These are phyloP conservation scores for Hypotaenidia philippensis DNA, from an alignment of 2,797 vertebrate genomes.

Conservation along the genomic window DNA sequence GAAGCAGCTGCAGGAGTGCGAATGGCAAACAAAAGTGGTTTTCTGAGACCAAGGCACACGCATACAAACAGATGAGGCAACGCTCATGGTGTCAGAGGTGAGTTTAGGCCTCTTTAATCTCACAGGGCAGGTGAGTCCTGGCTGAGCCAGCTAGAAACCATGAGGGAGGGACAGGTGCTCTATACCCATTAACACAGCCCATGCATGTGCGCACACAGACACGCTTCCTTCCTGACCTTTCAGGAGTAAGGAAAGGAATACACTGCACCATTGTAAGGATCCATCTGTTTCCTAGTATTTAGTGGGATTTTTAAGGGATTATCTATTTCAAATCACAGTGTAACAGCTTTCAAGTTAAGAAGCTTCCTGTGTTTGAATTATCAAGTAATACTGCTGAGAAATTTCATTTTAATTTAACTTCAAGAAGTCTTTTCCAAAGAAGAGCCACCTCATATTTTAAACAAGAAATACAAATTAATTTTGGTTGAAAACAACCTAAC, in stretches of 20 bases:
- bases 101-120: background rate
- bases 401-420: background rate
- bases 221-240: background rate
- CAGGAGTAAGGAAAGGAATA: background rate
- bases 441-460: background rate
- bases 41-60: fast-evolving
- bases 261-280: background rate
- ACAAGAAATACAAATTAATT: background rate
- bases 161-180: background rate
- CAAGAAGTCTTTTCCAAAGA: background rate
- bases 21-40: background rate
- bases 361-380: background rate
- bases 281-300: slow-evolving; percentile 21
- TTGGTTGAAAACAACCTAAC: background rate
- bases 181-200: background rate
- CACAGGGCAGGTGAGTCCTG: background rate
- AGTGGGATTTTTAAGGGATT: background rate
- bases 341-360: background rate
- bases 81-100: background rate
- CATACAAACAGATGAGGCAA: background rate
- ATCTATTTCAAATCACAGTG: background rate
- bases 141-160: background rate
- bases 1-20: background rate
- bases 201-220: background rate
- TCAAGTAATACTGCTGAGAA: background rate